Percentiles rank a stretch among this genome's conserved stretches.
These are phyloP conservation scores for Panorpa germanica DNA, from an alignment of 2,888 invertebrate genomes.

Conservation along the genomic window DNA sequence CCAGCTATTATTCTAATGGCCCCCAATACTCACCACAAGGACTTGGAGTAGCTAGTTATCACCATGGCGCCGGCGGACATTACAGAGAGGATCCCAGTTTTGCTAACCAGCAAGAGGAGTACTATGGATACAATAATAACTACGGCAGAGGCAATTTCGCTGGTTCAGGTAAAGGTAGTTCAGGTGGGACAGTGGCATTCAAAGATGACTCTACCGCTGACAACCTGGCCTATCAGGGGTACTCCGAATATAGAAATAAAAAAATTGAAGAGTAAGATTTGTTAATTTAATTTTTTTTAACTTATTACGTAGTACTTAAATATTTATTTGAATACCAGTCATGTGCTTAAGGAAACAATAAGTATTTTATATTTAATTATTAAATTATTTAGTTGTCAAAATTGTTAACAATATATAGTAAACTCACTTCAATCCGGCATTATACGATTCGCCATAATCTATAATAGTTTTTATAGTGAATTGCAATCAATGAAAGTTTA, in stretches of 20 bases:
- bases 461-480: too few relatives aligned
- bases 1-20: conserved; percentile 24
- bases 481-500: too few relatives aligned
- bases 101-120: conserved; percentile 22
- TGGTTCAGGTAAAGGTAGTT: conserved; percentile 20
- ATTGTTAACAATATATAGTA: too few relatives aligned
- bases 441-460: too few relatives aligned
- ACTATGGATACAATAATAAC: conserved; percentile 24
- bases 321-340: too few relatives aligned
- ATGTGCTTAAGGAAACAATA: too few relatives aligned
- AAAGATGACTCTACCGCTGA: conserved; percentile 38
- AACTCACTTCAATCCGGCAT: too few relatives aligned
- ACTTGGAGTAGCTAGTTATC: conserved; percentile 46
- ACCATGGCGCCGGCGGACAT: conserved; percentile 27
- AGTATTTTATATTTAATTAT: too few relatives aligned
- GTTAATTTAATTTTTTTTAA: too few relatives aligned
- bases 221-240: conserved; percentile 56
- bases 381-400: too few relatives aligned
- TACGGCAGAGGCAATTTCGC: conserved; percentile 16
- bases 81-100: conserved; percentile 20
- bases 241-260: conserved; percentile 39
- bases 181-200: conserved; percentile 39
- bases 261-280: conserved; percentile 25
- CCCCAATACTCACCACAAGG: conserved; percentile 59
- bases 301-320: too few relatives aligned